Conservation (phyloP, 1,140 invertebrate genomes). For the Vollenhovia emeryi region DNA sequence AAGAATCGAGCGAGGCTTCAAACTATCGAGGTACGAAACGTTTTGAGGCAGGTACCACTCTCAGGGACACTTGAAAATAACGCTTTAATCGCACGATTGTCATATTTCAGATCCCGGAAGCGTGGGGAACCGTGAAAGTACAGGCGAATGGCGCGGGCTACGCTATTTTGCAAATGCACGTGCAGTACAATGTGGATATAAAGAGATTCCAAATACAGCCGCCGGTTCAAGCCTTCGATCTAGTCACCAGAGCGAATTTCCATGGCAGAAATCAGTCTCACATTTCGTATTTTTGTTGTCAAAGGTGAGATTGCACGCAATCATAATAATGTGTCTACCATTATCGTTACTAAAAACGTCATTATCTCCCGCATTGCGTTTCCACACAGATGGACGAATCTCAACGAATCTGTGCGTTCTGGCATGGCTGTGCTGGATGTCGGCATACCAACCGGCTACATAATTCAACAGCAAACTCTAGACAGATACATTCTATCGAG, state of each 20-base stretch:
- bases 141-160: slow-evolving; percentile 96
- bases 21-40: slow-evolving; percentile 88
- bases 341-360: neutral
- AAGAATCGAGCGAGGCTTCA: slow-evolving; percentile 92
- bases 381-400: slow-evolving; percentile 90
- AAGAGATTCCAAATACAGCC: slow-evolving; percentile 94
- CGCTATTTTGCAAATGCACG: slow-evolving; percentile 96
- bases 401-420: slow-evolving; percentile 92
- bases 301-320: slow-evolving; percentile 86
- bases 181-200: slow-evolving; percentile 98
- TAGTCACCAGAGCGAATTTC: slow-evolving; percentile 90
- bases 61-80: neutral
- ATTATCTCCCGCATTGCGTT: slow-evolving; percentile 39
- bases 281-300: slow-evolving; percentile 93
- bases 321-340: neutral
- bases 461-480: slow-evolving; percentile 95
- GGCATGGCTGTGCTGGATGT: slow-evolving; percentile 97
- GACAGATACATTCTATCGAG: slow-evolving; percentile 92
- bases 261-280: slow-evolving; percentile 97
- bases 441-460: slow-evolving; percentile 96
- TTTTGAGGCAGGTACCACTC: neutral
- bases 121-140: slow-evolving; percentile 96
- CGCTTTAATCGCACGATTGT: neutral
- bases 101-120: slow-evolving; percentile 91
- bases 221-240: slow-evolving; percentile 91